These are phyloP conservation scores for Astreopora myriophthalma DNA, from an alignment of 64 coral and sea anemone genomes.

Conservation along the genomic window DNA sequence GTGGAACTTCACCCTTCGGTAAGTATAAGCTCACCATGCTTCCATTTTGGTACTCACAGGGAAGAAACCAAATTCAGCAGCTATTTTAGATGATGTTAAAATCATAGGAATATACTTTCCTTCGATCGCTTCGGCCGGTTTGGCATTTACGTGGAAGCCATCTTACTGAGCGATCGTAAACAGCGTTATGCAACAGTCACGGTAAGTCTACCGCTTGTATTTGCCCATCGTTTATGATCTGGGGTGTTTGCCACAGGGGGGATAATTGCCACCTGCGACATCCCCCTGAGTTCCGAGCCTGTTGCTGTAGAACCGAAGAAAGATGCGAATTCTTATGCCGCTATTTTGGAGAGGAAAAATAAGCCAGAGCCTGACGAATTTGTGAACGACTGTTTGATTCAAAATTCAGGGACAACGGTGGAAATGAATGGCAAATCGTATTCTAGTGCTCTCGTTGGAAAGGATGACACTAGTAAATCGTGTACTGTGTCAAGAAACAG, in stretches of 20 bases:
- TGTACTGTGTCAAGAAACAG: background rate
- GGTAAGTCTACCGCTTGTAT: no score
- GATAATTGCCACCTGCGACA: background rate
- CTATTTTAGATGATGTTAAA: no score
- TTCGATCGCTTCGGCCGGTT: no score
- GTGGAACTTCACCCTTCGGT: no score
- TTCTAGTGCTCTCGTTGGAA: background rate
- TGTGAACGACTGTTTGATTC: background rate
- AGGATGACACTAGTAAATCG: background rate
- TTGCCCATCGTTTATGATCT: constrained; percentile 34
- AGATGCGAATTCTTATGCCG: background rate
- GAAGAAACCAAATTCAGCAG: no score
- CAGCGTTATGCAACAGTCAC: no score
- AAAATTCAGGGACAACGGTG: no score
- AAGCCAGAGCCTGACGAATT: background rate
- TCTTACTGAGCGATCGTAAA: no score
- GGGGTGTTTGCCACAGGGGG: constrained; percentile 11
- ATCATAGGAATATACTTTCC: no score
- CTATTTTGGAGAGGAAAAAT: background rate
- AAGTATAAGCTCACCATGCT: no score
- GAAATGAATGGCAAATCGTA: background rate
- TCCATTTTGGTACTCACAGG: no score
- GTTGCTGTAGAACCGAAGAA: background rate
- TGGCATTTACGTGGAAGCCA: no score
- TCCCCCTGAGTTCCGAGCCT: background rate